Percentiles rank a stretch among this genome's conserved stretches.
Evolutionary conservation across 2,113 vertebrate species (phyloP).

Genomic region (Otus sunia): DNA sequence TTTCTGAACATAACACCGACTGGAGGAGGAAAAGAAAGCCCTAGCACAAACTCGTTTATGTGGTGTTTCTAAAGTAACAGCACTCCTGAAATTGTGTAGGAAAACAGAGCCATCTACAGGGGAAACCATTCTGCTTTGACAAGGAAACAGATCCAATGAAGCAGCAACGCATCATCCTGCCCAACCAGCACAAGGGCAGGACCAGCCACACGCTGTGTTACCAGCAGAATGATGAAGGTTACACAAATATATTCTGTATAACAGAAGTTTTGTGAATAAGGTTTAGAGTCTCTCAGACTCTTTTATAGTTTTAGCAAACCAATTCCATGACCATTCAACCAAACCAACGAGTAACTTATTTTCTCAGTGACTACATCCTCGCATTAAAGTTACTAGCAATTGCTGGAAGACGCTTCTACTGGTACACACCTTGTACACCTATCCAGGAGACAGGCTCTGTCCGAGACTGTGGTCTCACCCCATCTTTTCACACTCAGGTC

Average conservation of each 20-base stretch:
- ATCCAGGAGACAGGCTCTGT: not conserved
- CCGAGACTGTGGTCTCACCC: not conserved
- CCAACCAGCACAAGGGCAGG: not conserved
- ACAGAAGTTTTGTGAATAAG: not conserved
- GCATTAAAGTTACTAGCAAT: not conserved
- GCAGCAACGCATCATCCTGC: fast-evolving
- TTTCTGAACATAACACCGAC: not conserved
- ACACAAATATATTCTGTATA: not conserved
- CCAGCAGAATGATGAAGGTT: not conserved
- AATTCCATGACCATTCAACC: not conserved
- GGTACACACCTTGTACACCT: not conserved
- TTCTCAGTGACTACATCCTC: not conserved
- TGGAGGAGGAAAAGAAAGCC: not conserved
- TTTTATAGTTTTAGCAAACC: not conserved
- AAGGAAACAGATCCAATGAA: not conserved
- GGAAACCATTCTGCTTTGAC: not conserved
- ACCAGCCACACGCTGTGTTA: not conserved
- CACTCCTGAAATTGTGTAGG: not conserved
- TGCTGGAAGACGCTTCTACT: not conserved
- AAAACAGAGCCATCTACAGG: conserved; percentile 69
- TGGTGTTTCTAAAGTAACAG: not conserved
- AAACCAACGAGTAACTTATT: not conserved
- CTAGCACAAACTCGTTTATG: not conserved
- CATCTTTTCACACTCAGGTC: not conserved
- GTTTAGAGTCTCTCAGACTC: not conserved